Evolutionary conservation across 30 jellyfish, hydroid and myxozoan species (phyloP).

Genomic region (Morbakka virulenta): DNA sequence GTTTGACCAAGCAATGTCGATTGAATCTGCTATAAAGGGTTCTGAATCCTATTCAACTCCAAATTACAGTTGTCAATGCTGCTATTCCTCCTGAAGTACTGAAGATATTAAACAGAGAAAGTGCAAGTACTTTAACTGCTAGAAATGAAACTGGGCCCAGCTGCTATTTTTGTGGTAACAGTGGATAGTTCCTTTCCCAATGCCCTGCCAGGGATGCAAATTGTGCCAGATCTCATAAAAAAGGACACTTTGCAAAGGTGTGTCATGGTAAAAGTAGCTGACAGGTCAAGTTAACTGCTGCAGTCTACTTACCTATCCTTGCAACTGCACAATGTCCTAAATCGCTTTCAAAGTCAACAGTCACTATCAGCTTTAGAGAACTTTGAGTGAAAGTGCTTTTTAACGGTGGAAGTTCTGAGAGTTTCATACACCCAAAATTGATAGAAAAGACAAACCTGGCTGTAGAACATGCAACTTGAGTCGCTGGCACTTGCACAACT

Average conservation of each 20-base stretch:
- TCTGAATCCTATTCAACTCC: not conserved
- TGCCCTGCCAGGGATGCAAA: not conserved
- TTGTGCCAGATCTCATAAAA: not conserved
- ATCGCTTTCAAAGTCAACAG: constrained; percentile 14
- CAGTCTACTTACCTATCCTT: not conserved
- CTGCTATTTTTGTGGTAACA: not conserved
- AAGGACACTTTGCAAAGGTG: not conserved
- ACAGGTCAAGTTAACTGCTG: not conserved
- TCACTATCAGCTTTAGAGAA: not conserved
- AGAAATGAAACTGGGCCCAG: no score
- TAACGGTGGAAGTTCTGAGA: constrained; percentile 17
- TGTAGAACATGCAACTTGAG: not conserved
- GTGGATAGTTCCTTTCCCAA: not conserved
- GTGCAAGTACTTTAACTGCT: no score
- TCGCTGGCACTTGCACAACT: not conserved
- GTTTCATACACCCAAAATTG: not conserved
- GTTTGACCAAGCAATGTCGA: not conserved
- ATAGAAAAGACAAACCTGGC: not conserved
- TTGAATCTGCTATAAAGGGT: not conserved
- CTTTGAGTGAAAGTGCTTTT: not conserved
- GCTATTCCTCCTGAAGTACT: not conserved
- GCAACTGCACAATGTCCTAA: constrained; percentile 6
- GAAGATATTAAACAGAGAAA: no score
- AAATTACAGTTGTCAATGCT: not conserved
- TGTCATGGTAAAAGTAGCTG: constrained; percentile 8